Conservation (phyloP, 2,797 vertebrate genomes). For the Macropus fuliginosus region DNA sequence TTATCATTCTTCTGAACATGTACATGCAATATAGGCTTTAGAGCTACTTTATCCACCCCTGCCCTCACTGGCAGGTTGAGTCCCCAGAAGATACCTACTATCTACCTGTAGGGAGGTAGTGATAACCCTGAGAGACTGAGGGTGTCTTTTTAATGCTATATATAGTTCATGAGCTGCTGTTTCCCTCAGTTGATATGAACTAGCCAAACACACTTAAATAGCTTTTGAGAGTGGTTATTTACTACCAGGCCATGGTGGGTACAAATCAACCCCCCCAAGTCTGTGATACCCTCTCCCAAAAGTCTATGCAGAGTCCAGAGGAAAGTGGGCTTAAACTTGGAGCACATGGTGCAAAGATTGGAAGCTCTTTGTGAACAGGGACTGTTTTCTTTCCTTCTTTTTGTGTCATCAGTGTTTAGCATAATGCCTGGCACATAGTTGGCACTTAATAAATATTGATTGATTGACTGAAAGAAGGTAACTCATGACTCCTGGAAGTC, state of each 20-base stretch:
- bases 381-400: background rate
- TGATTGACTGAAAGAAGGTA: background rate
- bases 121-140: background rate
- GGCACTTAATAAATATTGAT: background rate
- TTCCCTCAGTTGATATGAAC: background rate
- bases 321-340: background rate
- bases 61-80: background rate
- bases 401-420: background rate
- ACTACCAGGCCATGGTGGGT: background rate
- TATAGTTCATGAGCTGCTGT: background rate
- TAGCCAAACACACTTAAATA: background rate
- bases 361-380: background rate
- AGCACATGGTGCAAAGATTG: background rate
- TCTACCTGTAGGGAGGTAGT: background rate
- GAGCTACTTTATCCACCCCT: background rate
- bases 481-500: background rate
- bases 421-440: too few relatives aligned
- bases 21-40: background rate
- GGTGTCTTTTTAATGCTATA: background rate
- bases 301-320: background rate
- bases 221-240: background rate
- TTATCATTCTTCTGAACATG: background rate
- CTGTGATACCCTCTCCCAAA: background rate
- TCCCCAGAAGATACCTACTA: background rate
- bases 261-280: background rate